Evolutionary conservation across 1,140 invertebrate species (phyloP), one percentile per base, ranked within the genome.

Genomic region (Drosophila nigromelanica): DNA sequence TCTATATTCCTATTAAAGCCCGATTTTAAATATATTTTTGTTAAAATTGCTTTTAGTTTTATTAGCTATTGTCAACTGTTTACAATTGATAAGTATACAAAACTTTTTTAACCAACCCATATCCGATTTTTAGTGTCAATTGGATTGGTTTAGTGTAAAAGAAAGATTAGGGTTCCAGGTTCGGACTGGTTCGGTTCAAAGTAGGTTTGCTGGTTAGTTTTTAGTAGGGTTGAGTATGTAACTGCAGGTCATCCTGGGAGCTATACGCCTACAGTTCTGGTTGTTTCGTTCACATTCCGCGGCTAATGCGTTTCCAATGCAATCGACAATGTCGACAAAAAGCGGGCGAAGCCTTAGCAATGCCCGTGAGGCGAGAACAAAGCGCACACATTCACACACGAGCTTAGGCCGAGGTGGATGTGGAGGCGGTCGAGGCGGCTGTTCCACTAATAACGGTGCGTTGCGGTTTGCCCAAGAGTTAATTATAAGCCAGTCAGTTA

Each of bases 391-490:
- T 69, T 82, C 78, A 78, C 68, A 52, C 55, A 37, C 39, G 76
- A 68, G 66, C 68, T n/a, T 21, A 33, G n/a, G 42, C 24, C 10
- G 48, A 3, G 30, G 40, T 11, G 40, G 27, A 6, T 35, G 21
- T 2, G 12, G 15, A 14, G 54, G 21, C 11, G 18, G 21, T 33
- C 7, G 42, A 18, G 33, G 30, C 6, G 42, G 40, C 18, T 35
- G 18, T 35, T 15, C 42, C 12, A 48, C 62, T 87, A 77, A 89
- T 89, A 87, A 89, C 83, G 76, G 83, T 62, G 59, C 73, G 76
- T 79, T 87, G 82, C 71, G 83, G 82, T 89, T 72, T 62, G 64
- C 52, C 82, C 62, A 73, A 89, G 83, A 89, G 83, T 89, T 89
- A 89, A 89, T 89, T 89, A 89, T 89, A 89, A 89, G 79, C 67